A percentile compares a stretch with the other conserved stretches of the same genome.
phyloP scores from a whole-genome alignment of 2,797 vertebrate genomes.

The Rhinophrynus dorsalis region DNA sequence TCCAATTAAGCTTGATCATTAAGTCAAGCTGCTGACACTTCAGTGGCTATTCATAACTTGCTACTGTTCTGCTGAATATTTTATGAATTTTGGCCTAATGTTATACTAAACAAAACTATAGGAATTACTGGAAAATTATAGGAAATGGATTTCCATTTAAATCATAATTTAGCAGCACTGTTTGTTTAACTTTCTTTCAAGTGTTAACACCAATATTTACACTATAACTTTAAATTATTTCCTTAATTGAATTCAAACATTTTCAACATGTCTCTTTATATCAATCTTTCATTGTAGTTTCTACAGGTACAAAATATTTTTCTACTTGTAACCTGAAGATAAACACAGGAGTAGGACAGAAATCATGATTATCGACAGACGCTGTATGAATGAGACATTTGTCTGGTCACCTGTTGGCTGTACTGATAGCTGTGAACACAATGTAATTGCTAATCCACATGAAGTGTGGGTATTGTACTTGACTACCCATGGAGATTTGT shows the following conservation, averaged over 20 bases:
- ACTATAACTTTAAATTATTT: background rate
- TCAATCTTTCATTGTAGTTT: background rate
- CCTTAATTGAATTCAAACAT: background rate
- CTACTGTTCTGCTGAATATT: no score
- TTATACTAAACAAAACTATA: no score
- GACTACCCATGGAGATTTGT: slow-evolving; percentile 45
- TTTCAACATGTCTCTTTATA: background rate
- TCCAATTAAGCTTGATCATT: no score
- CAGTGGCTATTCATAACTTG: no score
- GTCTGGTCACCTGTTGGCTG: slow-evolving; percentile 41
- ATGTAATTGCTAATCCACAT: slow-evolving; percentile 45
- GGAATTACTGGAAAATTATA: no score
- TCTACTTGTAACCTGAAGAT: slow-evolving; percentile 6
- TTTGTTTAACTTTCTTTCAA: no score
- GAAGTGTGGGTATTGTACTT: slow-evolving; percentile 41
- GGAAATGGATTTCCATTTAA: no score
- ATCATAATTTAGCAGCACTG: no score
- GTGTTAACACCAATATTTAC: no score
- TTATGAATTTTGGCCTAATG: no score
- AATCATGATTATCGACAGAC: slow-evolving; percentile 27
- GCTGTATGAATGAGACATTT: slow-evolving; percentile 39
- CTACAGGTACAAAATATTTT: slow-evolving; percentile 23
- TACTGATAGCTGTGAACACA: slow-evolving; percentile 43
- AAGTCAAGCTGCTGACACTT: no score
- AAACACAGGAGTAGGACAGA: slow-evolving; percentile 6